These are phyloP conservation scores for Tokudaia muenninki DNA, from an alignment of 2,797 vertebrate genomes.

Conservation along the genomic window DNA sequence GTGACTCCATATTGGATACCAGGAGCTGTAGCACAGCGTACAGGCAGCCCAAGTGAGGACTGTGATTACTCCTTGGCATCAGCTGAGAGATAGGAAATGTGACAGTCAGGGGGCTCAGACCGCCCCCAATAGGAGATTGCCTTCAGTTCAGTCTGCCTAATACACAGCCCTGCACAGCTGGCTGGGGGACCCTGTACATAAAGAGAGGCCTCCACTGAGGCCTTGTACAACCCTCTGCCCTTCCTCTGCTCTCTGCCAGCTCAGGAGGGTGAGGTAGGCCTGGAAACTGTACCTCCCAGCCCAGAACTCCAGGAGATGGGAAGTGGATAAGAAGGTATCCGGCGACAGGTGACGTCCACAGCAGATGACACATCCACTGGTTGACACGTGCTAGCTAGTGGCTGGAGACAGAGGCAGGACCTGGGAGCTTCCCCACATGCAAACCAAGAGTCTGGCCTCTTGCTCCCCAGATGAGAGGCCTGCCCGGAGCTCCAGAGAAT, in stretches of 20 bases:
- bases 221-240: neutral
- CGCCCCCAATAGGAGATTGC: rapidly evolving
- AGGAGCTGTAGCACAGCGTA: neutral
- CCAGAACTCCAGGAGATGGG: neutral
- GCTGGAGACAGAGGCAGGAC: neutral
- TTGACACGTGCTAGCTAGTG: neutral
- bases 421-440: neutral
- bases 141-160: neutral
- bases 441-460: neutral
- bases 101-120: neutral
- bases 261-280: neutral
- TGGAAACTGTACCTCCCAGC: neutral
- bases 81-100: rapidly evolving
- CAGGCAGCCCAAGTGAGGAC: neutral
- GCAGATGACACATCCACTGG: neutral
- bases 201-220: neutral
- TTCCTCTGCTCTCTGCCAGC: neutral
- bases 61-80: rapidly evolving
- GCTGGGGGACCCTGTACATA: no score
- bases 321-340: neutral
- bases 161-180: neutral
- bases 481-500: neutral
- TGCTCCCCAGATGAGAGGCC: neutral
- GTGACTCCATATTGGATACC: rapidly evolving
- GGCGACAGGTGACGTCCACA: neutral